phyloP scores from a whole-genome alignment of 2,113 vertebrate species.

The Strigops habroptila region DNA sequence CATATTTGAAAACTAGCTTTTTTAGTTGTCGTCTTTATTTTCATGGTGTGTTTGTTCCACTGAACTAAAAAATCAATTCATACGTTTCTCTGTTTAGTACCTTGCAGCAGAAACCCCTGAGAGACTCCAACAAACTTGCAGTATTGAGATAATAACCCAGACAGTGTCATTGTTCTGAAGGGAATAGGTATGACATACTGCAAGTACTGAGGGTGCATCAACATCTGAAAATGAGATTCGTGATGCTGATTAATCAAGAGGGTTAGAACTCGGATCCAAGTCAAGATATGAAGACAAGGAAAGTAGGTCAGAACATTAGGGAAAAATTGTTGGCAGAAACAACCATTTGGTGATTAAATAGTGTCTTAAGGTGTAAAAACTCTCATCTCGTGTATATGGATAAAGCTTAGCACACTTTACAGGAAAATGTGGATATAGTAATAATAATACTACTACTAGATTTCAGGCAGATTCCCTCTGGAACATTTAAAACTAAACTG shows the following conservation, averaged over 20 bases:
- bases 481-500: not conserved
- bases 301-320: not conserved
- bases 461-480: not conserved
- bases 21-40: not conserved
- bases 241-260: not conserved
- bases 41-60: not conserved
- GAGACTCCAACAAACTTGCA: not conserved
- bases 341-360: not conserved
- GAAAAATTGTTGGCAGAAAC: not conserved
- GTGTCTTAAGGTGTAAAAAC: not conserved
- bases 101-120: not conserved
- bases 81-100: not conserved
- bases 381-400: not conserved
- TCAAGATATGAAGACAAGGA: not conserved
- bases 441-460: not conserved
- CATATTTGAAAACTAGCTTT: not conserved
- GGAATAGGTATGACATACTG: not conserved
- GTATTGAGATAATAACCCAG: not conserved
- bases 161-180: not conserved
- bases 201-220: not conserved
- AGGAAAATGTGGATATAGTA: not conserved
- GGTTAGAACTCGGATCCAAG: not conserved
- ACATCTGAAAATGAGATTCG: rapidly evolving
- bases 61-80: not conserved
- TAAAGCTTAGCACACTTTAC: not conserved